Conservation (phyloP, 2,797 vertebrate genomes). For the Podarcis lilfordi region DNA sequence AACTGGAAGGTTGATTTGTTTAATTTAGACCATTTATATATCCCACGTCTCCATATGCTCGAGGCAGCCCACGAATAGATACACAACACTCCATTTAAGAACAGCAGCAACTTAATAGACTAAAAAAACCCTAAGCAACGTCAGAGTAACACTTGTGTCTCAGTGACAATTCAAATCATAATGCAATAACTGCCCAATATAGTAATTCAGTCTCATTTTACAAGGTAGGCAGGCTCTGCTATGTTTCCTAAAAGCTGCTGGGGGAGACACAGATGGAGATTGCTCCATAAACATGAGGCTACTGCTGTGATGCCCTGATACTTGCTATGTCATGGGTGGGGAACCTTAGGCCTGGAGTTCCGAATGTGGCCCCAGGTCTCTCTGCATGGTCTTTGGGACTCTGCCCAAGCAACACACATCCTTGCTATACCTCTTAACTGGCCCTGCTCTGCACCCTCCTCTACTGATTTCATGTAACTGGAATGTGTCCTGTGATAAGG, state of each 20-base stretch:
- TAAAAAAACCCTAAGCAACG: background rate
- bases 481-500: too few species aligned
- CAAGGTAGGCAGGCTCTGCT: background rate
- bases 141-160: background rate
- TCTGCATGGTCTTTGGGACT: too few species aligned
- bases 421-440: too few species aligned
- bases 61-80: background rate
- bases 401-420: too few species aligned
- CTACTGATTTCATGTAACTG: too few species aligned
- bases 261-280: background rate
- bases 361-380: too few species aligned
- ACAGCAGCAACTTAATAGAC: background rate
- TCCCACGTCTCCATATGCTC: background rate
- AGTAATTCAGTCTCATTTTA: background rate
- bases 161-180: background rate
- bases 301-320: background rate
- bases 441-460: too few species aligned
- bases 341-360: too few species aligned
- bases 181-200: background rate
- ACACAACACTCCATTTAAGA: background rate
- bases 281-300: background rate
- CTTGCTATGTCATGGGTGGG: background rate
- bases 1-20: background rate
- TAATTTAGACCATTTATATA: background rate
- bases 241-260: background rate